phyloP scores from a whole-genome alignment of 2,888 invertebrate species.

The Drosophila prolongata region DNA sequence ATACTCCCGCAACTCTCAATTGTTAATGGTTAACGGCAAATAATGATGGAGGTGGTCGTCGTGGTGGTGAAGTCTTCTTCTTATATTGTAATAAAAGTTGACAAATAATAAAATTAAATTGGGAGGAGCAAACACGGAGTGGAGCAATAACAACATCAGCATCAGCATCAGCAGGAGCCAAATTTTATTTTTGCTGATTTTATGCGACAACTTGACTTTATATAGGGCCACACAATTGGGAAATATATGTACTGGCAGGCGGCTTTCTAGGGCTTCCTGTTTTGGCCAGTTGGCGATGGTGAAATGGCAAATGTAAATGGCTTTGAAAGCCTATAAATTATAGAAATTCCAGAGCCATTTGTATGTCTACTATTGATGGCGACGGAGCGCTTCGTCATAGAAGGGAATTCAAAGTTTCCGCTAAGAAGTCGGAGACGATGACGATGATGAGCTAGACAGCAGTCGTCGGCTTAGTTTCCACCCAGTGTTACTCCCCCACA shows the following conservation, averaged over 20 bases:
- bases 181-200: conserved; percentile 49
- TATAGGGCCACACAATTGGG: neutral
- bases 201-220: conserved; percentile 26
- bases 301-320: conserved; percentile 54
- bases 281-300: conserved; percentile 3
- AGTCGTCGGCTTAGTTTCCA: conserved; percentile 33
- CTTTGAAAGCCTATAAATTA: conserved; percentile 78
- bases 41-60: neutral
- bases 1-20: neutral
- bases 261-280: conserved; percentile 37
- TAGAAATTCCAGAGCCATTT: conserved; percentile 72
- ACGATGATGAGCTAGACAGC: conserved; percentile 58
- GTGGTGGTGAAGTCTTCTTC: neutral
- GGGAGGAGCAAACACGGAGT: conserved; percentile 3
- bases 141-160: conserved; percentile 43
- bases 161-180: conserved; percentile 27
- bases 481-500: too few species aligned
- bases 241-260: neutral
- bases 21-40: conserved; percentile 1
- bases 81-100: conserved; percentile 50
- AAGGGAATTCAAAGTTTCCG: neutral
- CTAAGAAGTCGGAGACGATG: conserved; percentile 32
- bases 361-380: conserved; percentile 71
- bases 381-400: conserved; percentile 48
- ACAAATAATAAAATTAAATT: conserved; percentile 45